These are phyloP conservation scores for Zosterops borbonicus DNA, from an alignment of 2,113 vertebrate genomes.

Conservation along the genomic window DNA sequence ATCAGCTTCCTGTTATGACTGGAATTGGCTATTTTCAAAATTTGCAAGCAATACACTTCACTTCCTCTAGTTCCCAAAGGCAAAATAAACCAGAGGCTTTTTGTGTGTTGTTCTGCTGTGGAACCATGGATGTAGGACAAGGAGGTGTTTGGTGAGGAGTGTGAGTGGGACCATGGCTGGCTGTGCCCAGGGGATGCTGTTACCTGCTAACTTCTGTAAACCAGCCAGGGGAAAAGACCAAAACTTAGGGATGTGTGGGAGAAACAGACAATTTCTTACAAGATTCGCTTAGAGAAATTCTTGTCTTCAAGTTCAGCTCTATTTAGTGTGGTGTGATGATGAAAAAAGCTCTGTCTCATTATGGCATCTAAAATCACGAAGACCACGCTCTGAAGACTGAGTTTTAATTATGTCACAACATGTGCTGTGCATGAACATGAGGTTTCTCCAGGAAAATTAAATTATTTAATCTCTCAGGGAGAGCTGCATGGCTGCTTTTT, in stretches of 20 bases:
- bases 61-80: constrained; percentile 30
- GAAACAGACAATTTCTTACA: background rate
- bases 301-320: background rate
- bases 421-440: background rate
- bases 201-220: background rate
- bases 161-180: fast-evolving
- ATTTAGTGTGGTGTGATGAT: background rate
- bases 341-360: background rate
- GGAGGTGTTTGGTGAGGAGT: background rate
- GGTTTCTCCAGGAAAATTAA: background rate
- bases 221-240: background rate
- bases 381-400: background rate
- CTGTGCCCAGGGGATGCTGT: background rate
- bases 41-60: constrained; percentile 14
- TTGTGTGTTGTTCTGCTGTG: background rate
- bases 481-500: background rate
- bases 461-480: background rate
- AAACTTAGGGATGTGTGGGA: fast-evolving
- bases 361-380: background rate
- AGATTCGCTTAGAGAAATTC: background rate
- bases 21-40: constrained; percentile 1
- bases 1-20: constrained; percentile 62
- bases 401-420: background rate
- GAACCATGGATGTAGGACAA: background rate
- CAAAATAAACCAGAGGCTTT: background rate